Evolutionary conservation across 2,888 invertebrate genomes (phyloP).

Genomic region (Dynastes tityus): DNA sequence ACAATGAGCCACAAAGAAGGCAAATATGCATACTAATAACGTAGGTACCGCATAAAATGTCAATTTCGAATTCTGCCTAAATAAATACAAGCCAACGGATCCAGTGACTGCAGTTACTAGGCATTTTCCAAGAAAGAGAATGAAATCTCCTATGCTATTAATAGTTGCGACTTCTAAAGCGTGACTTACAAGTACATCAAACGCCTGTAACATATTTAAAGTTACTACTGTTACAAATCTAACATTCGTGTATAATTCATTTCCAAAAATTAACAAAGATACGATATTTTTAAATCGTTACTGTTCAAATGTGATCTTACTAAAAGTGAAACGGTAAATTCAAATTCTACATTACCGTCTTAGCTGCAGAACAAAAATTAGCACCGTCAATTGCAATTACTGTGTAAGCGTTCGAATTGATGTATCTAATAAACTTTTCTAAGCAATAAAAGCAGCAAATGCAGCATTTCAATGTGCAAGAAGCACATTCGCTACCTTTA

Average conservation of each 20-base stretch:
- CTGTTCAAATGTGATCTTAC: background rate
- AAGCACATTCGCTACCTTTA: conserved; percentile 82
- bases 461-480: conserved; percentile 85
- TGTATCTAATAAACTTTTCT: conserved; percentile 91
- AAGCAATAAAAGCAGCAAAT: conserved; percentile 93
- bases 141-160: conserved; percentile 94
- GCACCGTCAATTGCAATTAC: conserved; percentile 94
- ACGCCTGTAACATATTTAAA: conserved; percentile 78
- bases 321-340: conserved; percentile 1
- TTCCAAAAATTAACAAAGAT: no score
- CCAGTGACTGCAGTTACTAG: conserved; percentile 89
- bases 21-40: conserved; percentile 86
- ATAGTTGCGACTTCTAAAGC: conserved; percentile 92
- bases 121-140: conserved; percentile 90
- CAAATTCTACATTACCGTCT: conserved; percentile 76
- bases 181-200: conserved; percentile 87
- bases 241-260: no score
- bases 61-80: conserved; percentile 81
- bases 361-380: conserved; percentile 92
- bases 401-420: conserved; percentile 96
- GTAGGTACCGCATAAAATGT: conserved; percentile 92
- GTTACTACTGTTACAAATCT: background rate
- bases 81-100: conserved; percentile 82
- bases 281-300: no score
- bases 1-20: conserved; percentile 95